Evolutionary conservation across 2,797 vertebrate genomes (phyloP).

Genomic region (Phataginus tetradactyla): DNA sequence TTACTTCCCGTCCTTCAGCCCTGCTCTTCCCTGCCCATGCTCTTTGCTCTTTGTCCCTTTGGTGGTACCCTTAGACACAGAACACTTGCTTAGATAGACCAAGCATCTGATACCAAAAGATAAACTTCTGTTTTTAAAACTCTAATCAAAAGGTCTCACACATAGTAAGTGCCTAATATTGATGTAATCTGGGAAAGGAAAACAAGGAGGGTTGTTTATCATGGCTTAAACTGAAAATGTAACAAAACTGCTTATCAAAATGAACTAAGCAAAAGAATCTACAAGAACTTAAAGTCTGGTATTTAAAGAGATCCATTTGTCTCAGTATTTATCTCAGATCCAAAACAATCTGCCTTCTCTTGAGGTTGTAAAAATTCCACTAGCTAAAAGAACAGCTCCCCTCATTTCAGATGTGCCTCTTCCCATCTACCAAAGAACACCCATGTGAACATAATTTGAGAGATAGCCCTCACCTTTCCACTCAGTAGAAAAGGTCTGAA

Average conservation of each 20-base stretch:
- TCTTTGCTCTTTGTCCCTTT: background rate
- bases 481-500: background rate
- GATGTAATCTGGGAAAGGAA: background rate
- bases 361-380: background rate
- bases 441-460: background rate
- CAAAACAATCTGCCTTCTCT: background rate
- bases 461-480: background rate
- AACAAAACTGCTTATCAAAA: background rate
- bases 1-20: background rate
- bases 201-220: slow-evolving; percentile 18
- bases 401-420: background rate
- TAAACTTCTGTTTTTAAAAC: slow-evolving; percentile 10
- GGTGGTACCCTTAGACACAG: background rate
- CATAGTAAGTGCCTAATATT: background rate
- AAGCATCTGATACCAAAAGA: background rate
- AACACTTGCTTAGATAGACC: background rate
- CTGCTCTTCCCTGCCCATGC: rapidly evolving
- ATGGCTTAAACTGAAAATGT: background rate
- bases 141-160: background rate
- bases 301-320: background rate
- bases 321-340: background rate
- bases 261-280: background rate
- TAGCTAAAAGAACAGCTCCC: background rate
- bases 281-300: background rate
- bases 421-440: background rate